phyloP scores from a whole-genome alignment of 2,888 invertebrate genomes.

The Oxyteleia sp. region DNA sequence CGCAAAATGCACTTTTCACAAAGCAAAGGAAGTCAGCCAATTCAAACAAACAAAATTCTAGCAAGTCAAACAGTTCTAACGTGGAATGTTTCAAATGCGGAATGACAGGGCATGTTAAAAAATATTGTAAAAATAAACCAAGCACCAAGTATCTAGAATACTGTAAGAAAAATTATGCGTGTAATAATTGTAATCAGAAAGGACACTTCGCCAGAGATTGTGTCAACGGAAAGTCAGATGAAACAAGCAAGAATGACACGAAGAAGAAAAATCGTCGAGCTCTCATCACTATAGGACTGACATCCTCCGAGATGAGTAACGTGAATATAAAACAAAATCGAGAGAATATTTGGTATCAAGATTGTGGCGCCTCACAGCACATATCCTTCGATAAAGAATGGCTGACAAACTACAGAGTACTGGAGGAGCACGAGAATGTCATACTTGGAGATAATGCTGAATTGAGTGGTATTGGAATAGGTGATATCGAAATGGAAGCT shows the following conservation, averaged over 20 bases:
- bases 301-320: neutral
- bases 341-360: slow-evolving; percentile 40
- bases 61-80: too few relatives aligned
- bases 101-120: slow-evolving; percentile 74
- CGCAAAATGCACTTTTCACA: slow-evolving; percentile 12
- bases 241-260: neutral
- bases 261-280: slow-evolving; percentile 18
- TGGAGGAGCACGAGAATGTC: slow-evolving; percentile 23
- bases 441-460: slow-evolving; percentile 74
- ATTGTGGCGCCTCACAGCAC: slow-evolving; percentile 48
- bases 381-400: slow-evolving; percentile 43
- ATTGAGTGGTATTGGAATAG: slow-evolving; percentile 76
- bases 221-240: neutral
- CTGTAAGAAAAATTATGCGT: slow-evolving; percentile 31
- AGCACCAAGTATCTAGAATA: slow-evolving; percentile 37
- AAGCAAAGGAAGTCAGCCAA: neutral
- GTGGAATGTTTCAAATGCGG: slow-evolving; percentile 59
- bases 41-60: neutral
- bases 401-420: slow-evolving; percentile 9
- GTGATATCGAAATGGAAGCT: slow-evolving; percentile 76
- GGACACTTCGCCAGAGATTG: slow-evolving; percentile 45
- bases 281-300: slow-evolving; percentile 19
- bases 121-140: slow-evolving; percentile 73
- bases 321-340: neutral
- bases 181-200: slow-evolving; percentile 30